A percentile compares a stretch with the other conserved stretches of the same genome.
phyloP scores from a whole-genome alignment of 2,888 invertebrate genomes.

The Drosophila emarginata region DNA sequence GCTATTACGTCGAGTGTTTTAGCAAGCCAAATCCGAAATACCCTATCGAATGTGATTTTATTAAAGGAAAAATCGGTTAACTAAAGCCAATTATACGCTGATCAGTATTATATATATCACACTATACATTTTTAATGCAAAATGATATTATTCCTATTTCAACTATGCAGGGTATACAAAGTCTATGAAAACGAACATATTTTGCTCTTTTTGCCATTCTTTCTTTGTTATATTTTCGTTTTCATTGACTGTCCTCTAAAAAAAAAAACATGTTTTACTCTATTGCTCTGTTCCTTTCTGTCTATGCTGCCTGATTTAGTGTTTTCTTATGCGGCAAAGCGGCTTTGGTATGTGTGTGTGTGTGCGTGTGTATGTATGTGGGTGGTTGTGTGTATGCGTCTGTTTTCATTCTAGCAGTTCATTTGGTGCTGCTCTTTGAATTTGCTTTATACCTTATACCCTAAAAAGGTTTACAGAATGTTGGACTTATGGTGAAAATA shows the following conservation, averaged over 20 bases:
- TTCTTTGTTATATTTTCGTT: not conserved
- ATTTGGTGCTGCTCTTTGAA: conserved; percentile 47
- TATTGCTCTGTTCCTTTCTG: not conserved
- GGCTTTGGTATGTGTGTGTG: conserved; percentile 23
- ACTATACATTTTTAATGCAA: too few relatives aligned
- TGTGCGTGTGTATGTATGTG: conserved; percentile 2
- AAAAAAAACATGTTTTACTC: not conserved
- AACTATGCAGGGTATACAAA: too few relatives aligned
- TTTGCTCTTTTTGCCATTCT: not conserved
- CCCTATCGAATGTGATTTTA: too few relatives aligned
- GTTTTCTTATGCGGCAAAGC: conserved; percentile 36
- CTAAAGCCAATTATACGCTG: too few relatives aligned
- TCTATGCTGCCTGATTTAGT: conserved; percentile 34
- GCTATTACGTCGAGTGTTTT: too few relatives aligned
- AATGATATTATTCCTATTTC: too few relatives aligned
- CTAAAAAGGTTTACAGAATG: not conserved
- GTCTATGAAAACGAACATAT: too few relatives aligned
- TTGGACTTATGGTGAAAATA: too few relatives aligned
- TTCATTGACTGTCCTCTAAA: not conserved
- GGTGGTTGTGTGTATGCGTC: not conserved
- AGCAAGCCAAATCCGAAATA: too few relatives aligned
- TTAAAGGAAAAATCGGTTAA: too few relatives aligned
- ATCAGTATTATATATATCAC: too few relatives aligned
- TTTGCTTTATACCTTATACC: conserved; percentile 12
- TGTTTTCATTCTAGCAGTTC: conserved; percentile 28